phyloP scores from a whole-genome alignment of 2,113 vertebrate genomes.

The Alethe diademata region DNA sequence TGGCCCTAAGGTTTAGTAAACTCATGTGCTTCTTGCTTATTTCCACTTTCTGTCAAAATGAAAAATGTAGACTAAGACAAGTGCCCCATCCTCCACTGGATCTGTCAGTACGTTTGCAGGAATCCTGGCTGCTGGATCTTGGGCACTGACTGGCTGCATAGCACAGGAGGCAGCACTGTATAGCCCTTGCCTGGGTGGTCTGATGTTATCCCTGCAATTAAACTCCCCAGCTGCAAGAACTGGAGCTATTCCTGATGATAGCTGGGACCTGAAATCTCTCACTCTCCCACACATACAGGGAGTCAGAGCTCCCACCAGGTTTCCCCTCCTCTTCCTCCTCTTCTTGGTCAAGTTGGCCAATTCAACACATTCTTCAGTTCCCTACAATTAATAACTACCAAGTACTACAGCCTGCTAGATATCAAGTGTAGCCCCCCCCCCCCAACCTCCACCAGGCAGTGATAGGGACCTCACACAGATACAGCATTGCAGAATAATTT shows the following conservation, averaged over 20 bases:
- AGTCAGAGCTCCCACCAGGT: conserved; percentile 10
- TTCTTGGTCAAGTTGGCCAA: conserved; percentile 67
- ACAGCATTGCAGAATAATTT: not conserved
- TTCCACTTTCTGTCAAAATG: conserved; percentile 11
- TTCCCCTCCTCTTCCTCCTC: conserved; percentile 35
- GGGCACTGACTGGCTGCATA: conserved; percentile 35
- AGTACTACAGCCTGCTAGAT: conserved; percentile 70
- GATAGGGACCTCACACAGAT: conserved; percentile 82
- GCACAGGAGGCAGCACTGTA: conserved; percentile 24
- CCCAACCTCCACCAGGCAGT: conserved; percentile 37
- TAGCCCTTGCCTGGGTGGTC: conserved; percentile 75
- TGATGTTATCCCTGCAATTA: conserved; percentile 71
- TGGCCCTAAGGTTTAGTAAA: not conserved
- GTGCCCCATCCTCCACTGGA: not conserved
- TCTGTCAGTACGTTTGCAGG: conserved; percentile 50
- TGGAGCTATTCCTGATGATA: conserved; percentile 73
- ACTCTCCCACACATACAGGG: conserved; percentile 5
- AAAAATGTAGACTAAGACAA: conserved; percentile 11
- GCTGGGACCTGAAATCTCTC: conserved; percentile 61
- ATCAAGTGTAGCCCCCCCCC: conserved; percentile 63
- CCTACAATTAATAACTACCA: conserved; percentile 78
- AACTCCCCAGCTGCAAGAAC: conserved; percentile 57
- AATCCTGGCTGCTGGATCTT: conserved; percentile 48
- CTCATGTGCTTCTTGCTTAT: not conserved
- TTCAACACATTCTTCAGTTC: conserved; percentile 83